These are phyloP conservation scores for Bubo scandiacus DNA, from an alignment of 2,113 vertebrate genomes.

Conservation along the genomic window DNA sequence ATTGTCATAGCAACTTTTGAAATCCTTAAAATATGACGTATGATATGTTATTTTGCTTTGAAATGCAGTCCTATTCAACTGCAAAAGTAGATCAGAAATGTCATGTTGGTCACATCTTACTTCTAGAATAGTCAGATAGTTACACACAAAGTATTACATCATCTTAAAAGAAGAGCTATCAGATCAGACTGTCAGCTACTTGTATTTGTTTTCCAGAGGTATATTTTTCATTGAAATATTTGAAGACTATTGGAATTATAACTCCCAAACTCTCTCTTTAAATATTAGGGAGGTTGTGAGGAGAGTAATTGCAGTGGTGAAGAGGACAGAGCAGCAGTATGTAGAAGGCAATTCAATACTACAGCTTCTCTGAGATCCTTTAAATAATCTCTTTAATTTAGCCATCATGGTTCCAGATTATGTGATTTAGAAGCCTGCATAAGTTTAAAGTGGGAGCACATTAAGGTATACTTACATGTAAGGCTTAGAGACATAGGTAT, in stretches of 20 bases:
- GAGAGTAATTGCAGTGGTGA: not conserved
- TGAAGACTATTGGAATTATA: not conserved
- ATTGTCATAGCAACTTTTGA: not conserved
- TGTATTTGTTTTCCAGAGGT: not conserved
- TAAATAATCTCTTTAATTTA: not conserved
- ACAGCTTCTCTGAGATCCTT: not conserved
- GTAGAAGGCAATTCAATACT: not conserved
- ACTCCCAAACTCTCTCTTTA: not conserved
- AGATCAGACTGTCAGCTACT: not conserved
- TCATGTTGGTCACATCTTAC: not conserved
- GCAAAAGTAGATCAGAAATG: not conserved
- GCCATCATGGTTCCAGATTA: not conserved
- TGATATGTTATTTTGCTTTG: not conserved
- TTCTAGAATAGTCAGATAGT: not conserved
- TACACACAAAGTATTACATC: not conserved
- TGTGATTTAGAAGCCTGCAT: not conserved
- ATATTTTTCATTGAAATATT: not conserved
- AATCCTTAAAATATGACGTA: not conserved
- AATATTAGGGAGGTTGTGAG: not conserved
- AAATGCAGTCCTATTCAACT: not conserved
- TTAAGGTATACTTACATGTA: not conserved
- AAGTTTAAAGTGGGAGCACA: not conserved
- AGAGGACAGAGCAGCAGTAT: not conserved
- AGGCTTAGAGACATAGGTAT: not conserved
- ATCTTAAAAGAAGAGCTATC: not conserved